Evolutionary conservation across 1,140 invertebrate genomes (phyloP), one percentile per base, ranked within the genome.

Genomic region (Lepidotrigona ventralis): DNA sequence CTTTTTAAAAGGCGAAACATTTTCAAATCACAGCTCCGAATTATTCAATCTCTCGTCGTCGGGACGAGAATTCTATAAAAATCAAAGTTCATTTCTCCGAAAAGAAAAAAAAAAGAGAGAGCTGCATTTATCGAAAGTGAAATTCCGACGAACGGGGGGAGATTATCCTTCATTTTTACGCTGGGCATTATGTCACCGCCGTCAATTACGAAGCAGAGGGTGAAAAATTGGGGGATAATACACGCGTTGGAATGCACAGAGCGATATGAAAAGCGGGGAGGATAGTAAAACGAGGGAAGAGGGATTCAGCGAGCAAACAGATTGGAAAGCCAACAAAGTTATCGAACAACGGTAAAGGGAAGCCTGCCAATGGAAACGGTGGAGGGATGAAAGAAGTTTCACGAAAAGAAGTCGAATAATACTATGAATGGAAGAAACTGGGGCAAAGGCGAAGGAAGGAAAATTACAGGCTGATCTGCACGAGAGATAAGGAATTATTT

Each of bases 311-410:
- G 33, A 33, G 68, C 29, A 46, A 21, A 51, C 69, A 74, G 71
- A 81, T 81, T 74, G 58, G 26, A 81, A 46, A 66, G 79, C 33
- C 71, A 64, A 64, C 58, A 51, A 73, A 81, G 70, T 81, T 74
- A 73, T 73, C 39, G 54, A 54, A 29, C 29, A 74, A 64, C 21
- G 70, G 46, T 75, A 53, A 74, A 64, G 56, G 46, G 26, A 53
- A 71, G n/a, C 39, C 19, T 60, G 19, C 56, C 46, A 53, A 54
- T 74, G 51, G 58, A 33, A 54, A 54, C 29, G 46, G 9, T 5
- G 1, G 15, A 9, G 46, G 56, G 26, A 64, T 74, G 60, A 74
- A 66, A 39, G 79, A 54, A 66, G 46, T 54, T 64, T 54, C 79
- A 19, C 51, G 58, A 54, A 33, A 75, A 56, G 71, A 74, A 73